Percentiles rank a stretch among this genome's conserved stretches.
These are phyloP conservation scores for Plagodis pulveraria DNA, from an alignment of 2,888 invertebrate genomes.

Conservation along the genomic window DNA sequence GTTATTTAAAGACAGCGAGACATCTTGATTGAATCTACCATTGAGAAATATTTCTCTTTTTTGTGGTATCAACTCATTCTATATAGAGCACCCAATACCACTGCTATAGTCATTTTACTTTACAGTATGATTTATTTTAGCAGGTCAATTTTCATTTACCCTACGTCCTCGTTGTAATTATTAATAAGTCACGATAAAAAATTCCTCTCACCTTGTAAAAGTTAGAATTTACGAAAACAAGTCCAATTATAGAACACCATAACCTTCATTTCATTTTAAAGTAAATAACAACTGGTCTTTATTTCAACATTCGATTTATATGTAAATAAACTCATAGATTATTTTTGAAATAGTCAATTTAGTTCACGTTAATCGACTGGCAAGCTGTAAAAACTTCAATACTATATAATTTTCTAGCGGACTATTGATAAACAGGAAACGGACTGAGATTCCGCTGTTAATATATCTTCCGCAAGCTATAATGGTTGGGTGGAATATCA, in stretches of 20 bases:
- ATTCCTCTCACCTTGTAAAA: no score
- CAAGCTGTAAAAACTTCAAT: constrained; percentile 33
- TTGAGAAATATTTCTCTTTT: no score
- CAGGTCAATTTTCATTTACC: no score
- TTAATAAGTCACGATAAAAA: no score
- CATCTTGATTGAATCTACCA: no score
- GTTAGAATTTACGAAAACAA: not conserved
- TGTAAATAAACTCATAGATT: constrained; percentile 13
- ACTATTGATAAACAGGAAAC: constrained; percentile 49
- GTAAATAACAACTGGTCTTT: not conserved
- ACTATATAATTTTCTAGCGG: constrained; percentile 27
- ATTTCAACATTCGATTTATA: constrained; percentile 4
- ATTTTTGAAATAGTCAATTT: constrained; percentile 26
- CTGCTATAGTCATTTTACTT: no score
- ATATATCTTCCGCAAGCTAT: not conserved
- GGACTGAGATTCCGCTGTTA: constrained; percentile 30
- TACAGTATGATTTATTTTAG: no score
- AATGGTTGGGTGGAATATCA: no score
- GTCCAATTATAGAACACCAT: not conserved
- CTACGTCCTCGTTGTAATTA: no score
- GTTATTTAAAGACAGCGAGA: no score
- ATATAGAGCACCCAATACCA: no score
- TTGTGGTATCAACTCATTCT: no score
- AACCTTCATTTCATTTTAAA: constrained; percentile 7
- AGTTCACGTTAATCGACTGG: constrained; percentile 21